phyloP scores from a whole-genome alignment of 2,113 vertebrate genomes.

The Grus americana region DNA sequence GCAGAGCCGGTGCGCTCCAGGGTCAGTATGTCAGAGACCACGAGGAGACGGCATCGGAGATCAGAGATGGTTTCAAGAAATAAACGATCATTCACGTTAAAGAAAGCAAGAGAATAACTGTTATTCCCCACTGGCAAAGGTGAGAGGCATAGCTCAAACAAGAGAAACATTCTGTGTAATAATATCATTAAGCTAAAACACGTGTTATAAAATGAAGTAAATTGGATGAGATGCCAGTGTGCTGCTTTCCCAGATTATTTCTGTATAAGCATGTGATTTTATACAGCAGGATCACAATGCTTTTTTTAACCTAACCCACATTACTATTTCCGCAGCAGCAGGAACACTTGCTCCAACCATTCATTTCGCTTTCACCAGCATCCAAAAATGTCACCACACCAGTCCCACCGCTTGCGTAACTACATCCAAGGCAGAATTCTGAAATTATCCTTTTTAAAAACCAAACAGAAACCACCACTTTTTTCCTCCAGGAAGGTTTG shows the following conservation, averaged over 20 bases:
- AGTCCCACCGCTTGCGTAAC: background rate
- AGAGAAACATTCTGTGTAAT: fast-evolving
- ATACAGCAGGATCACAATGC: background rate
- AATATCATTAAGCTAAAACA: background rate
- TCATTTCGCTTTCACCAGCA: background rate
- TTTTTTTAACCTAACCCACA: background rate
- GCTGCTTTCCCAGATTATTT: background rate
- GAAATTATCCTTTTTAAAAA: background rate
- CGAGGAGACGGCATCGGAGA: background rate
- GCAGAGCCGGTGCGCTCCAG: too few species aligned
- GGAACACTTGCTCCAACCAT: background rate
- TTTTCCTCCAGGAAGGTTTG: background rate
- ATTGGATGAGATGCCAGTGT: background rate
- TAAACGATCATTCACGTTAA: fast-evolving
- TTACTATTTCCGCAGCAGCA: background rate
- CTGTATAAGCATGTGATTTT: background rate
- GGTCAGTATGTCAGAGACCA: background rate
- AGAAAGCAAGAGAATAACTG: background rate
- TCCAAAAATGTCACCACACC: background rate
- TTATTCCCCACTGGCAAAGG: fast-evolving
- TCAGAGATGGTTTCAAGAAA: background rate
- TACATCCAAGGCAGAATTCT: background rate
- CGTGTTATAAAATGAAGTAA: fast-evolving
- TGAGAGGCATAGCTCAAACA: fast-evolving
- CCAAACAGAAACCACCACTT: too few species aligned